Evolutionary conservation across 2,113 vertebrate genomes (phyloP), one percentile per base, ranked within the genome.

Genomic region (Lucifuga dentata): DNA sequence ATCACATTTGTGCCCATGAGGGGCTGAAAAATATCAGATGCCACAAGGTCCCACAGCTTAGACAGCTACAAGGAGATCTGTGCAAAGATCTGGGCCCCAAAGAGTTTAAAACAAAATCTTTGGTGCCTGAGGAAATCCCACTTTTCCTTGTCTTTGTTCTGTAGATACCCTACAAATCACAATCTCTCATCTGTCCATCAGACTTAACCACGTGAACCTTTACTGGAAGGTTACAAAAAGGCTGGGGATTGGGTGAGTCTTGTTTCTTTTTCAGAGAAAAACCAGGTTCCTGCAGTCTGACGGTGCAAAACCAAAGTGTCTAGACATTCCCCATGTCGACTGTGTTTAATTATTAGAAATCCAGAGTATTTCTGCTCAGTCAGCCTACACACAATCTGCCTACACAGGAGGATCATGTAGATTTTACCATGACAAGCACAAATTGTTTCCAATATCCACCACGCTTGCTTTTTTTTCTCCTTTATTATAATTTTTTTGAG

Each of bases 341-440:
- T 52, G 3, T 44, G 19, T 79, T 68, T 72, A 72, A 85, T 79
- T 67, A 35, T 53, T 60, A 56, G 60, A 76, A 76, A 84, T 80
- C 79, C 67, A 73, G 64, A 51, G 44, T 48, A 26, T 81, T 82
- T 64, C 57, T 79, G 62, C 78, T 33, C 68, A 8, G 50, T 88
- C 76, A 76, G 84, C 76, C 73, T 66, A 56, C 80, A 69, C 55
- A 64, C 21, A 62, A 66, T 71, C 78, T 62, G 38, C 59, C 49
- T 12, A 51, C 80, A 76, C 46, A 40, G 57, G 61, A 80, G 73
- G 66, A 82, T 70, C 80, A 80, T 59, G 59, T 36, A 66, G 78
- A 65, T 70, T 68, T 66, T 60, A 52, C 70, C 36, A n/a, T 53
- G 66, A 69, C 69, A 58, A 43, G 72, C 76, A 83, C 73, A 76